Base-by-base conservation (phyloP, 2,113 vertebrate species). In the Oreochromis niloticus region DNA sequence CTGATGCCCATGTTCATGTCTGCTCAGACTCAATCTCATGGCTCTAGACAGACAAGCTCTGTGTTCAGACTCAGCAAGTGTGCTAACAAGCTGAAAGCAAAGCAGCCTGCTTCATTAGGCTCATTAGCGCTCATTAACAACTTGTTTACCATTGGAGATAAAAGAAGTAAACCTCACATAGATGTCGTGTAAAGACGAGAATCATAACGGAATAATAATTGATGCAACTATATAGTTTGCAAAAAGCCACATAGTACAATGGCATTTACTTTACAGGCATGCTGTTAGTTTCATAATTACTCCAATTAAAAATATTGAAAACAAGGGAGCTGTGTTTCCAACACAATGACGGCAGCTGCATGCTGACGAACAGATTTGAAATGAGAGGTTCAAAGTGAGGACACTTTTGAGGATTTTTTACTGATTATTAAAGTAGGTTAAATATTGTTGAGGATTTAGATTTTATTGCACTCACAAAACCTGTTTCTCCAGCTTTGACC, bases 51-150 rank as follows among this genome's bases (percentile, higher is more conserved):
- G 83, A 91, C 82, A 3, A 24, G 89, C 87, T 87, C 78, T 90
- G 92, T 95, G 91, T 87, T 93, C 83, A 17, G 55, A 87, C 75
- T 90, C 87, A 63, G 85, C 75, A 68, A 81, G 89, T 90, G 86
- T 87, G 87, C 82, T 83, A 63, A 92, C 89, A 78, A 73, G 43
- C 75, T 91, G 90, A 93, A 89, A 93, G 59, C 88, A 91, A 82
- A 83, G 81, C 85, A 85, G 86, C 88, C 81, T 91, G 94, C 91
- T 92, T 63, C 75, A 52, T 46, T 87, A 68, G 52, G 46, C 85
- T 91, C 89, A 87, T 95, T 93, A 92, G 41, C 24, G 78, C 59
- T 52, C 6, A 52, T 90, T 90, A 91, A 90, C 81, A 92, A 87
- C 90, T 88, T 89, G 71, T 56, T 80, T 46, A 89, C 92, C 84